Conservation (phyloP, 2,797 vertebrate species). For the Austrolebias charrua region DNA sequence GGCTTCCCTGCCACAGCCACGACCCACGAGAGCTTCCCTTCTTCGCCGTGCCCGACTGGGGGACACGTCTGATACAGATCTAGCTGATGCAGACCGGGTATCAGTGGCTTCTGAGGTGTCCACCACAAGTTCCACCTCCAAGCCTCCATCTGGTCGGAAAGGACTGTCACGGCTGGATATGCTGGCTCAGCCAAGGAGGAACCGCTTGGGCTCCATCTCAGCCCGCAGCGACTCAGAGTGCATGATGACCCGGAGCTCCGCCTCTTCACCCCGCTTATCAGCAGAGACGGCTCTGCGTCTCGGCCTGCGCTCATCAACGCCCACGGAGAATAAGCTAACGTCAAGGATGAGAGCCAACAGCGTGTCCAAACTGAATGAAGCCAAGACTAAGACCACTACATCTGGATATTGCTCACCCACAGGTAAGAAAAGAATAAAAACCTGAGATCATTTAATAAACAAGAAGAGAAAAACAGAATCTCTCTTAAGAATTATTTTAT, state of each 20-base stretch:
- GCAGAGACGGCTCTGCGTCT: constrained; percentile 89
- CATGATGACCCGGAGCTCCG: constrained; percentile 83
- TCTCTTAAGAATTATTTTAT: not conserved
- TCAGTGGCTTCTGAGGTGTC: constrained; percentile 97
- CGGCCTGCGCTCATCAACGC: constrained; percentile 83
- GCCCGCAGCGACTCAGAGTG: constrained; percentile 97
- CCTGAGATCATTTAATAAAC: not conserved
- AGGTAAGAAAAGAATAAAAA: constrained; percentile 78
- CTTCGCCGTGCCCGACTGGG: constrained; percentile 93
- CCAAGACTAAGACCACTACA: constrained; percentile 86
- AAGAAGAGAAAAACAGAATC: not conserved
- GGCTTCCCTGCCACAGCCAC: constrained; percentile 89
- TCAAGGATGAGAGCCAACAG: constrained; percentile 95
- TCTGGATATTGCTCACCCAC: constrained; percentile 88
- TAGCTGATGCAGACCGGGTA: constrained; percentile 93
- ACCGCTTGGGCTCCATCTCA: constrained; percentile 90
- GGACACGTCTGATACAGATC: constrained; percentile 94
- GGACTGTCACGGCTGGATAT: constrained; percentile 89
- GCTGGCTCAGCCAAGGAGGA: constrained; percentile 93
- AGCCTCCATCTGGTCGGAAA: constrained; percentile 88
- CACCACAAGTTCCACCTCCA: constrained; percentile 97
- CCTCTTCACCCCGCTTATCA: constrained; percentile 84
- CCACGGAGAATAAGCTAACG: constrained; percentile 84
- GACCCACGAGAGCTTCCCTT: constrained; percentile 95
- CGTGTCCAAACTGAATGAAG: constrained; percentile 93